Base-by-base conservation (phyloP, 1,140 invertebrate genomes). In the Apis laboriosa region DNA sequence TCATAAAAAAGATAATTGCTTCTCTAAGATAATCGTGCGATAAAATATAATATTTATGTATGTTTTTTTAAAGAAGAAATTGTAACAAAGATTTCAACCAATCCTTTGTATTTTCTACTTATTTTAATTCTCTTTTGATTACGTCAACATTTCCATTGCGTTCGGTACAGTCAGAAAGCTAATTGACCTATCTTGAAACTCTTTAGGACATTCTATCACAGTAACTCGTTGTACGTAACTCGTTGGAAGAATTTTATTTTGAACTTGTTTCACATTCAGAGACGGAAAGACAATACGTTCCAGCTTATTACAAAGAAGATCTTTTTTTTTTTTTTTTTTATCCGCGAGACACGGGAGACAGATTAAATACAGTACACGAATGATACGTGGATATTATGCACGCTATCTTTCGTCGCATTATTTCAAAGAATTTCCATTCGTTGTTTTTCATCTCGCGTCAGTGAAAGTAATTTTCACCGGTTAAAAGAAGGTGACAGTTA, bases 361-460 rank as follows among this genome's bases (percentile, higher is more conserved):
- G 24, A 70, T 82, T 82, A 77, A 70, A 82, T 34, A 34, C 43
- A n/a, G 15, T 80, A 72, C 34, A n/a, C 21, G 43, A 72, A 34
- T 43, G 5, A 7, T n/a, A n/a, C n/a, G 43, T 21, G 55, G n/a
- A 56, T 55, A 56, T 19, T 17, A 19, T 28, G 5, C 55, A 7
- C n/a, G 60, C 11, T 75, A 66, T 68, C 73, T 81, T 77, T 77
- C 17, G 60, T 60, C 28, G 5, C 51, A 74, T 82, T 76, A 70
- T 70, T 82, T 82, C 73, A 77, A 82, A 82, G 80, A 63, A 77
- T 82, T 70, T 61, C 55, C 49, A 49, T 21, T n/a, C 73, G 66
- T 82, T 70, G 64, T 82, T 68, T 68, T 82, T 82, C 70, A 82
- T 43, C 43, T 15, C 28, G 64, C 49, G 64, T 61, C 74, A 17